phyloP scores from a whole-genome alignment of 2,888 invertebrate genomes.

The Chalcosyrphus nemorum region DNA sequence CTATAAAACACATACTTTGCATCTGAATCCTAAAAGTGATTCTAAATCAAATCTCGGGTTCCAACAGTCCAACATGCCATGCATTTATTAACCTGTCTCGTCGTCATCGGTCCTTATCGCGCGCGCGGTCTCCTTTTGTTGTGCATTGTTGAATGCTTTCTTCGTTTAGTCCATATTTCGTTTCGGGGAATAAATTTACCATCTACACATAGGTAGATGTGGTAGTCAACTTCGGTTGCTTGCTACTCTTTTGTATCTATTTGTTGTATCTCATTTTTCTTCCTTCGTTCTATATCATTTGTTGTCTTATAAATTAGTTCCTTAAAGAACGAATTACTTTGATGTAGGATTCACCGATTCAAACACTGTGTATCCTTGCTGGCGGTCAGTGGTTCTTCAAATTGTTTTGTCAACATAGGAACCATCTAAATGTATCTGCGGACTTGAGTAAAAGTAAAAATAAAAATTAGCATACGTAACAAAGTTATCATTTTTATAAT shows the following conservation, averaged over 20 bases:
- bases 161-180: not conserved
- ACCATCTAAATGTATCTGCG: too few species aligned
- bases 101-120: not conserved
- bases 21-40: not conserved
- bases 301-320: not conserved
- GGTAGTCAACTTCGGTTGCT: not conserved
- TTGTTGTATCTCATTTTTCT: too few species aligned
- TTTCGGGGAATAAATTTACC: not conserved
- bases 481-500: constrained; percentile 1
- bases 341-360: too few species aligned
- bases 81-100: constrained; percentile 21
- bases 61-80: not conserved
- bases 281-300: not conserved
- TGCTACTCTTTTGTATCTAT: too few species aligned
- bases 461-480: not conserved
- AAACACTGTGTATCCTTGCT: not conserved
- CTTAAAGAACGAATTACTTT: too few species aligned
- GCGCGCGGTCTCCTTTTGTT: constrained; percentile 8
- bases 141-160: not conserved
- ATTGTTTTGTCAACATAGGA: not conserved
- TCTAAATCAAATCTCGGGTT: constrained; percentile 3
- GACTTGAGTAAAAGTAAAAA: not conserved
- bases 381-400: not conserved
- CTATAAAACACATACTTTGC: not conserved
- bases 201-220: not conserved